Conservation (phyloP, 2,797 vertebrate species). For the Phoeniculus purpureus region DNA sequence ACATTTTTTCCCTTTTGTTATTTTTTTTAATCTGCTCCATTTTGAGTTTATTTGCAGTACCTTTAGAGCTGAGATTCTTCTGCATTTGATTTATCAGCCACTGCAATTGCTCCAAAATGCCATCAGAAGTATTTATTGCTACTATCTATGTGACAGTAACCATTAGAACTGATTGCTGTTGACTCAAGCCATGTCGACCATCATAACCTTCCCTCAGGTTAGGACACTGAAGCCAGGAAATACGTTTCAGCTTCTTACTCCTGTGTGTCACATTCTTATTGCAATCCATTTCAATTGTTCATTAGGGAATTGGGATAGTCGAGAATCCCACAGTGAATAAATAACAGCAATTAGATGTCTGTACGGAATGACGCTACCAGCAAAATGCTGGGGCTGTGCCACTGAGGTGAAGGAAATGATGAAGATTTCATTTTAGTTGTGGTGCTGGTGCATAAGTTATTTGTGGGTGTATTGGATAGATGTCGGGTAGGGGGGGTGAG, state of each 20-base stretch:
- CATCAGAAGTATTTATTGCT: background rate
- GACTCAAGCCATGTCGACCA: slow-evolving; percentile 51
- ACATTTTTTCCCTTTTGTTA: background rate
- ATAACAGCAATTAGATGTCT: slow-evolving; percentile 36
- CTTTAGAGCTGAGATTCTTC: slow-evolving; percentile 12
- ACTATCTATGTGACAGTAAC: slow-evolving; percentile 6
- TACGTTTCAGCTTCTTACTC: slow-evolving; percentile 55
- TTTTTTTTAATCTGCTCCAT: background rate
- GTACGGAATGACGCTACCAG: background rate
- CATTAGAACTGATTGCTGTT: slow-evolving; percentile 24
- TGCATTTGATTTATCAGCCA: slow-evolving; percentile 20
- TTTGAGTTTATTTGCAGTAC: slow-evolving; percentile 2
- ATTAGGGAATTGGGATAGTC: slow-evolving; percentile 56
- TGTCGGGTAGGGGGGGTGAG: fast-evolving
- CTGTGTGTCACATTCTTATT: slow-evolving; percentile 46
- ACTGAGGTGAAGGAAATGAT: background rate
- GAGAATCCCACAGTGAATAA: slow-evolving; percentile 52
- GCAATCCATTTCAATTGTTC: slow-evolving; percentile 58
- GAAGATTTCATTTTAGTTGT: slow-evolving; percentile 28
- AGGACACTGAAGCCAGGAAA: slow-evolving; percentile 41
- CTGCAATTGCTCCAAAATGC: slow-evolving; percentile 17
- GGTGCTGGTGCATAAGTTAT: background rate
- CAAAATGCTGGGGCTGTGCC: background rate
- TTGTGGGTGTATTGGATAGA: background rate
- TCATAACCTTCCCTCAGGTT: slow-evolving; percentile 57